These are phyloP conservation scores for Myrmecobius fasciatus DNA, from an alignment of 2,113 vertebrate genomes.

Conservation along the genomic window DNA sequence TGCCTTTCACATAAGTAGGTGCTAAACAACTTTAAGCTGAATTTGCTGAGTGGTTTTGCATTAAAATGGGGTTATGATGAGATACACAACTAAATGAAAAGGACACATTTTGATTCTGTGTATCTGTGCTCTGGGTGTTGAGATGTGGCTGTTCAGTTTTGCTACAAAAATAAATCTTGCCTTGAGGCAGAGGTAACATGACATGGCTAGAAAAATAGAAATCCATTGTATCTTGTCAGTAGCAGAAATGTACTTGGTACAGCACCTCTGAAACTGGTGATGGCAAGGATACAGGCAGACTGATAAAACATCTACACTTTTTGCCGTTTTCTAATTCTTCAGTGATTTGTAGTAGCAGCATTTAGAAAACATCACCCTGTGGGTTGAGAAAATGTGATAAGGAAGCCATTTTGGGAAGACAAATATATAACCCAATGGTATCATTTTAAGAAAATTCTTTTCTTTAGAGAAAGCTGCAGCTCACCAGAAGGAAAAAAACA, in stretches of 20 bases:
- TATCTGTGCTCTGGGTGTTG: background rate
- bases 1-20: background rate
- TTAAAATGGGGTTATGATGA: background rate
- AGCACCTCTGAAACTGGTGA: conserved; percentile 18
- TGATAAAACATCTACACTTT: conserved; percentile 43
- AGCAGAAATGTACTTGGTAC: background rate
- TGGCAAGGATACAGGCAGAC: conserved; percentile 55
- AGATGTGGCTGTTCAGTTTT: conserved; percentile 21
- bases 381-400: background rate
- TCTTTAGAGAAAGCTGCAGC: conserved; percentile 34
- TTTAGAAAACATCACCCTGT: conserved; percentile 5
- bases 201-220: background rate
- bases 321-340: background rate
- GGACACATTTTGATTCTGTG: rapidly evolving
- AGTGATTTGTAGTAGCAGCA: too few species aligned
- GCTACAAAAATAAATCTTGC: background rate
- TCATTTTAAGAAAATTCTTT: background rate
- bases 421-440: background rate
- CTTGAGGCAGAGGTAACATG: background rate
- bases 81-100: background rate
- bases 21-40: background rate
- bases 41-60: background rate
- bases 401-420: conserved; percentile 41
- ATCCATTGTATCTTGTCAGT: background rate
- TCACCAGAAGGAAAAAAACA: conserved; percentile 53